Evolutionary conservation across 64 coral and sea anemone species (phyloP), one percentile per base, ranked within the genome.

Genomic region (Hydrozoanthus tunicans): DNA sequence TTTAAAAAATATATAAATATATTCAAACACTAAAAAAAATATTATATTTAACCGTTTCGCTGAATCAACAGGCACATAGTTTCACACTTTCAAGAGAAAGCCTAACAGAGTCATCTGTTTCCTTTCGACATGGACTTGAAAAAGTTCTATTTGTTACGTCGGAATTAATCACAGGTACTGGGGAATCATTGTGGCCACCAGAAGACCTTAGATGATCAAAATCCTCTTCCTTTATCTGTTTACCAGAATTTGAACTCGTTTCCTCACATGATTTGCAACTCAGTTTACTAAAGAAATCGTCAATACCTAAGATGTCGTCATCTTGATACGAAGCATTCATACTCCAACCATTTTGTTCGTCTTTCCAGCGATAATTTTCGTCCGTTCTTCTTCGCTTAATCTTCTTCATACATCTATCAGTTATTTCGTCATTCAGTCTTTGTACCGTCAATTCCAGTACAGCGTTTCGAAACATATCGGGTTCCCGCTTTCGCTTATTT

Each of bases 301-400:
- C 94, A 78, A 99, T 99, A 99, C 97, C 97, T 95, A 99, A 55
- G 20, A 99, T 57, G 82, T 99, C 94, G 51, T 99, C 94, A 77
- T 95, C 94, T 91, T 99, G 82, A 70, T 65, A 80, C 9, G 89
- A 83, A 69, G 79, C 93, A 68, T 91, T 99, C 93, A 95, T 99
- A 85, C 89, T 94, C 97, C 97, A 99, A n/a, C 90, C 97, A 56
- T 82, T 59, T 52, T 86, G 82, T 26, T 92, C 85, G 7, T 91
- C 91, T 8, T 92, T 90, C 97, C 97, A 99, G n/a, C 90, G 84
- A 63, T 99, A 99, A 26, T 64, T 80, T 51, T 93, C 97, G n/a
- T 92, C 91, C 7, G 64, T 83, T 86, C 81, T 86, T 73, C 91
- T 90, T 53, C 89, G 88, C 70, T 99, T 99, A 1, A 88, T 90